A percentile compares a stretch with the other conserved stretches of the same genome.
Conservation (phyloP, 1,140 invertebrate species). For the Phymorhynchus buccinoides region DNA sequence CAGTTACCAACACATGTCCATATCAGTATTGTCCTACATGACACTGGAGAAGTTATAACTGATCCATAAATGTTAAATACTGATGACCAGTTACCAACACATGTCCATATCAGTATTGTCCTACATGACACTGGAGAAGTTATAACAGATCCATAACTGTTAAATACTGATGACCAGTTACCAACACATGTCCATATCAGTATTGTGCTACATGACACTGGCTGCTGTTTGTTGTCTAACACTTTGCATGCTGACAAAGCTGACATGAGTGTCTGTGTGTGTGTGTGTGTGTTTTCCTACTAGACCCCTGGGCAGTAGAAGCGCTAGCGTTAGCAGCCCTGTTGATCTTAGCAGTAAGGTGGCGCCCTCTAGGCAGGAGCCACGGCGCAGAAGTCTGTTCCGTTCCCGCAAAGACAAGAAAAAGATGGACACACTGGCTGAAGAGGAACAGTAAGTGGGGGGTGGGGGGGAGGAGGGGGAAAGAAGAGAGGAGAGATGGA, state of each 20-base stretch:
- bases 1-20: no score
- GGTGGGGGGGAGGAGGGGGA: background rate
- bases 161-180: no score
- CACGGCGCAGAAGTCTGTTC: conserved; percentile 33
- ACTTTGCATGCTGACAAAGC: background rate
- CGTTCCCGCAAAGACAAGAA: conserved; percentile 32
- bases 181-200: no score
- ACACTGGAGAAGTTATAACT: no score
- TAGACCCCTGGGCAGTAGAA: conserved; percentile 27
- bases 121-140: no score
- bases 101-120: no score
- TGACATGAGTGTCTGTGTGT: background rate
- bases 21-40: no score
- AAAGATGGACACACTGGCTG: conserved; percentile 26
- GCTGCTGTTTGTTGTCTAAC: background rate
- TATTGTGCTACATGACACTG: background rate
- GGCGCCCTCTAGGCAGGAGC: background rate
- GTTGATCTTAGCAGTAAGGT: conserved; percentile 3
- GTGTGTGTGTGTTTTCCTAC: conserved; percentile 33
- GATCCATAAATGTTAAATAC: no score
- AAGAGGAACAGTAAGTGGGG: conserved; percentile 31
- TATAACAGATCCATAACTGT: no score
- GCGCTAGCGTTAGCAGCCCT: conserved; percentile 33
- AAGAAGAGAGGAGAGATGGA: background rate
- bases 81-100: no score